Conservation (phyloP, 2,888 invertebrate genomes). For the Mycogona germanica region DNA sequence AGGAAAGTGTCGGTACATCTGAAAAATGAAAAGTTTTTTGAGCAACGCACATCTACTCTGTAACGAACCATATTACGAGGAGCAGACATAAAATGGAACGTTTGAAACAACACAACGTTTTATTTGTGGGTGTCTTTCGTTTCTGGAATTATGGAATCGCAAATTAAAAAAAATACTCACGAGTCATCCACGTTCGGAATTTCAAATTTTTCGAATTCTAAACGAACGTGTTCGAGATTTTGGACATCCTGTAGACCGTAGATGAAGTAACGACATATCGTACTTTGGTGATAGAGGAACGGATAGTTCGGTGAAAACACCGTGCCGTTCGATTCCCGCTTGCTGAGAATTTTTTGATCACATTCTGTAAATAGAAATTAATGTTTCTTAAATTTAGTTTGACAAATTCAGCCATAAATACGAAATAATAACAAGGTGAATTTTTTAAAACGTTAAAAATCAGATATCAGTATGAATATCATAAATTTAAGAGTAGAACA, state of each 20-base stretch:
- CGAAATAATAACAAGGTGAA: background rate
- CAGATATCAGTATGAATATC: background rate
- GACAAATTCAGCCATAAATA: background rate
- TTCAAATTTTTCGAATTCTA: constrained; percentile 78
- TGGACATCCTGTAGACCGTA: constrained; percentile 97
- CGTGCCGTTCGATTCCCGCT: constrained; percentile 79
- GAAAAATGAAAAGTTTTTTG: background rate
- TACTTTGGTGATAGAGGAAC: constrained; percentile 86
- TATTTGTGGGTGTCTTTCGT: too few species aligned
- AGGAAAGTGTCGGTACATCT: constrained; percentile 80
- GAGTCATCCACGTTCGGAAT: constrained; percentile 47
- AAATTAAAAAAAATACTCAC: constrained; percentile 20
- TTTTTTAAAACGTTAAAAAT: too few species aligned
- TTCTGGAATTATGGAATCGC: too few species aligned
- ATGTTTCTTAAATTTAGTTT: background rate
- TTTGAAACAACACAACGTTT: too few species aligned
- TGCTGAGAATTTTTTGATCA: constrained; percentile 93
- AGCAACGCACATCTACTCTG: too few species aligned
- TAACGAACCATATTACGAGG: too few species aligned
- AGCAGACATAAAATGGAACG: too few species aligned
- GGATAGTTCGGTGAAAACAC: constrained; percentile 96
- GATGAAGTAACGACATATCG: constrained; percentile 95
- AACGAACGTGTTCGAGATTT: constrained; percentile 82
- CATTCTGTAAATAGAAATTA: constrained; percentile 56
- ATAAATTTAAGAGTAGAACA: background rate